phyloP scores from a whole-genome alignment of 2,888 invertebrate genomes.

The Sinodicranocentrus sp. region DNA sequence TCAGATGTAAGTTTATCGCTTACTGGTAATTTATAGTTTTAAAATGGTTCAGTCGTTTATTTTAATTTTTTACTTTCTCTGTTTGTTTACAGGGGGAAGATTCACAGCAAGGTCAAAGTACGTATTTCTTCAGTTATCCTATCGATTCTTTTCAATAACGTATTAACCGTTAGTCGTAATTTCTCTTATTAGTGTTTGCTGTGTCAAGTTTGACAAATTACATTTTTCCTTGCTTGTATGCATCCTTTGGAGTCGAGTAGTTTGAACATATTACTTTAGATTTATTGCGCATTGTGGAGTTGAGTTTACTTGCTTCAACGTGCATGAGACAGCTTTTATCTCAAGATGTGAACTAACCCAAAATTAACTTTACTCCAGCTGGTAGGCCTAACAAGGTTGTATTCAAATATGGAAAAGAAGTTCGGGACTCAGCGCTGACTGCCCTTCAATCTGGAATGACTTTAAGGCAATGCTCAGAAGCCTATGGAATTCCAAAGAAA shows the following conservation, averaged over 20 bases:
- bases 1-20: conserved; percentile 60
- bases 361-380: conserved; percentile 49
- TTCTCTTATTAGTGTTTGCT: too few relatives aligned
- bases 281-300: not conserved
- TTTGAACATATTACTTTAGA: not conserved
- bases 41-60: too few relatives aligned
- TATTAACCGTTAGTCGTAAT: too few relatives aligned
- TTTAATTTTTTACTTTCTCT: too few relatives aligned
- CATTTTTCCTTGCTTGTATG: too few relatives aligned
- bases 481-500: conserved; percentile 74
- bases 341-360: not conserved
- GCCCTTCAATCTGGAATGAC: conserved; percentile 74
- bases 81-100: conserved; percentile 49
- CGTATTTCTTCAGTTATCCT: too few relatives aligned
- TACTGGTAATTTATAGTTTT: not conserved
- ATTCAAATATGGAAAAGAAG: conserved; percentile 73
- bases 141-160: too few relatives aligned
- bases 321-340: too few relatives aligned
- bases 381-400: conserved; percentile 57
- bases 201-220: too few relatives aligned
- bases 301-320: too few relatives aligned
- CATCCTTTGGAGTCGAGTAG: too few relatives aligned
- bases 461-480: conserved; percentile 74
- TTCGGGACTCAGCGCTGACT: conserved; percentile 73
- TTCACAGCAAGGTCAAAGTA: conserved; percentile 53